Conservation (phyloP, 2,888 invertebrate genomes). For the Drosophila demipolita region DNA sequence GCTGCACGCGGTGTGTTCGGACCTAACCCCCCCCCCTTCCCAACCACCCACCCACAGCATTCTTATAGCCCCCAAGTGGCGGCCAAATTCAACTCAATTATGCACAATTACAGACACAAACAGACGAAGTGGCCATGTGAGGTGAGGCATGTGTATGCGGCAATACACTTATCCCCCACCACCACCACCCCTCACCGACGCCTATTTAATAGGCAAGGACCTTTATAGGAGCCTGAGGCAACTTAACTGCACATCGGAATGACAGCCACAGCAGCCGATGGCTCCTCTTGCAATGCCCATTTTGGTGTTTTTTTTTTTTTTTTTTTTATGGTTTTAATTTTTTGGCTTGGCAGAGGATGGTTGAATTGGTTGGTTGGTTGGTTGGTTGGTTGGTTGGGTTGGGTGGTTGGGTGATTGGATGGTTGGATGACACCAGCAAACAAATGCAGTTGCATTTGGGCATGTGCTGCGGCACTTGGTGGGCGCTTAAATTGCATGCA, state of each 20-base stretch:
- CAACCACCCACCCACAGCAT: background rate
- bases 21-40: too few species aligned
- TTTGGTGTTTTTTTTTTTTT: background rate
- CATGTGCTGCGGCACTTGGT: constrained; percentile 38
- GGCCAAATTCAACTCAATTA: constrained; percentile 70
- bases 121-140: constrained; percentile 57
- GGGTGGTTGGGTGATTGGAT: constrained; percentile 1
- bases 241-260: constrained; percentile 46
- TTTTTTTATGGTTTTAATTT: constrained; percentile 20
- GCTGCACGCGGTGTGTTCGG: background rate
- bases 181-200: constrained; percentile 15
- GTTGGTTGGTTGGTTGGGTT: constrained; percentile 6
- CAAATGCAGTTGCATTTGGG: constrained; percentile 40
- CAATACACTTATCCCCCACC: background rate
- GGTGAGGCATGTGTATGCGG: constrained; percentile 31
- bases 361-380: background rate
- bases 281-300: constrained; percentile 33
- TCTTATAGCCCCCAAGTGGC: constrained; percentile 39
- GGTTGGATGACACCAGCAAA: constrained; percentile 26
- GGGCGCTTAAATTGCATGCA: constrained; percentile 76
- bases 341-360: constrained; percentile 1
- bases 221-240: constrained; percentile 57
- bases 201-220: constrained; percentile 66
- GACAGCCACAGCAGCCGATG: constrained; percentile 28
- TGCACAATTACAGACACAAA: constrained; percentile 77